phyloP scores from a whole-genome alignment of 35 echinoderm and acorn worm species.

The Ptychodera flava region DNA sequence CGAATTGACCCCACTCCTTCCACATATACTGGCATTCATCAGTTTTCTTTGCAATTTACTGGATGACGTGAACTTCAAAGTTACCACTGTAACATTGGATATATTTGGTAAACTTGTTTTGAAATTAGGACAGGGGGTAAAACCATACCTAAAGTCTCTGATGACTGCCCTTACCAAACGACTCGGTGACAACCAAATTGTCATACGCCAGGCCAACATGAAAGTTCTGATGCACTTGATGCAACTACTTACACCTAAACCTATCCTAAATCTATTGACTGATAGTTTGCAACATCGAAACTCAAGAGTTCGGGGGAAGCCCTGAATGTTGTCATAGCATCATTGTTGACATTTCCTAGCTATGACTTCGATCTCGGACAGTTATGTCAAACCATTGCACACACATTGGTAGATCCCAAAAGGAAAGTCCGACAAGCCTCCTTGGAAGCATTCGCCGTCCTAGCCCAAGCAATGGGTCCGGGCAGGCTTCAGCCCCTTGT shows the following conservation, averaged over 20 bases:
- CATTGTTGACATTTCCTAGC: constrained; percentile 94
- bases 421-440: constrained; percentile 83
- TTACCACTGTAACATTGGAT: constrained; percentile 61
- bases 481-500: constrained; percentile 82
- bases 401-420: constrained; percentile 75
- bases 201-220: constrained; percentile 95
- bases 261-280: constrained; percentile 58
- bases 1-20: constrained; percentile 40
- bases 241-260: constrained; percentile 72
- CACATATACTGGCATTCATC: constrained; percentile 65
- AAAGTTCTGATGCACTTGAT: constrained; percentile 94
- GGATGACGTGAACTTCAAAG: constrained; percentile 95
- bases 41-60: constrained; percentile 94
- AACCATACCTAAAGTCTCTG: constrained; percentile 70
- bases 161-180: constrained; percentile 79
- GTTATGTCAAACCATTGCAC: constrained; percentile 66
- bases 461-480: constrained; percentile 96
- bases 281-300: constrained; percentile 80
- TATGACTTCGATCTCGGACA: constrained; percentile 93
- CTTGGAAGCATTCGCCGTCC: constrained; percentile 84
- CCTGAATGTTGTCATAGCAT: constrained; percentile 79
- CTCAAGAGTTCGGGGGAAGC: constrained; percentile 85
- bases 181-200: constrained; percentile 89
- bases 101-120: constrained; percentile 67
- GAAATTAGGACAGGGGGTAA: constrained; percentile 70